Percentiles rank a stretch among this genome's conserved stretches.
Conservation (phyloP, 2,113 vertebrate species). For the Sapayoa aenigma region DNA sequence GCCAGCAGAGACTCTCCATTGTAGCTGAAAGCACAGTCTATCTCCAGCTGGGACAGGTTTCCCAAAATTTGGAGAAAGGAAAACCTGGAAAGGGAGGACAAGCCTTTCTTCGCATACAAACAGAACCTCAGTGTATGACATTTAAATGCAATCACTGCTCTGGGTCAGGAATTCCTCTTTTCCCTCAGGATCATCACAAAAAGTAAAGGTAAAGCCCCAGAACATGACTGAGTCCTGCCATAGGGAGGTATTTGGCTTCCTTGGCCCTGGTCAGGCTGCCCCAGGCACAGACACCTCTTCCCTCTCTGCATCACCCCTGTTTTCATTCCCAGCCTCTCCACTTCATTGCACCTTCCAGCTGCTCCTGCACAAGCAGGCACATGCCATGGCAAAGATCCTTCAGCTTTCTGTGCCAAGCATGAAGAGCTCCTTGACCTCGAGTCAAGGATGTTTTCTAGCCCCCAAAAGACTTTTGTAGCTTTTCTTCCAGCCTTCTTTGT, state of each 20-base stretch:
- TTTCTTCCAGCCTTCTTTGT: constrained; percentile 7
- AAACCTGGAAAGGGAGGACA: not conserved
- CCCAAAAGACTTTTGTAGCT: not conserved
- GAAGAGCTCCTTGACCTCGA: not conserved
- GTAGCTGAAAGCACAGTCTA: accelerated
- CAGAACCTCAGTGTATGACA: not conserved
- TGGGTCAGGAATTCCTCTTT: not conserved
- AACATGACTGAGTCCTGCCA: not conserved
- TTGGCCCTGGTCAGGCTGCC: not conserved
- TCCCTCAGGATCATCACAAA: not conserved
- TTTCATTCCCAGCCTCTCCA: not conserved
- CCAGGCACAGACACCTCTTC: not conserved
- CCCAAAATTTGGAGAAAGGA: not conserved
- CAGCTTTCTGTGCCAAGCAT: not conserved
- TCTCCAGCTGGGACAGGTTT: not conserved
- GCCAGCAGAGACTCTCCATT: not conserved
- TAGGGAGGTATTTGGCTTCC: not conserved
- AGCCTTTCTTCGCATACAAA: not conserved
- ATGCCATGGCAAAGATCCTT: not conserved
- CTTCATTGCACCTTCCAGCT: not conserved
- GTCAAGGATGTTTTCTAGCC: not conserved
- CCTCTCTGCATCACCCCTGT: accelerated
- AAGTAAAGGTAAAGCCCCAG: not conserved
- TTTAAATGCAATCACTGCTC: not conserved
- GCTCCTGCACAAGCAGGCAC: accelerated